Evolutionary conservation across 2,113 vertebrate species (phyloP).

Genomic region (Vireo altiloquus): DNA sequence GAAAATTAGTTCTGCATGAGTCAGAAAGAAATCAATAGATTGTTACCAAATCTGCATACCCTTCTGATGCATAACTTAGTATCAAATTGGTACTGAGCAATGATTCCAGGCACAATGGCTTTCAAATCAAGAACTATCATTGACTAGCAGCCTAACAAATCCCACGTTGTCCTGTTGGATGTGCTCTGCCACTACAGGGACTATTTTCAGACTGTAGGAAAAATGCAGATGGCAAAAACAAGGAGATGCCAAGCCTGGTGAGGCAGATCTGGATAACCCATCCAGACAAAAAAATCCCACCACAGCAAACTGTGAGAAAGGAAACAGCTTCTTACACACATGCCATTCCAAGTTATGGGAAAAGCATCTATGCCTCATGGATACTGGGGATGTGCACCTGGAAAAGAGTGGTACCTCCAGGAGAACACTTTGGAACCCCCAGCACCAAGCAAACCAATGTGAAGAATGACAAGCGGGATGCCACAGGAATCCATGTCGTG

Average conservation of each 20-base stretch:
- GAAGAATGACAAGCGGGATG: not conserved
- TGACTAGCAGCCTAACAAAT: not conserved
- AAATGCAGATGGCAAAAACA: not conserved
- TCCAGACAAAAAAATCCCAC: not conserved
- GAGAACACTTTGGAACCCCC: not conserved
- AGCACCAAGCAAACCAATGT: accelerated
- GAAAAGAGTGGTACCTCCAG: not conserved
- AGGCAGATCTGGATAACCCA: not conserved
- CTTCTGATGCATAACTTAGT: not conserved
- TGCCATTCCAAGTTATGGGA: not conserved
- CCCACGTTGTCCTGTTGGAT: not conserved
- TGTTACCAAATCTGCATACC: not conserved
- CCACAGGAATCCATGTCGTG: not conserved
- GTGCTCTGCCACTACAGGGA: not conserved
- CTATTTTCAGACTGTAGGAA: not conserved
- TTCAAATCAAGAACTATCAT: not conserved
- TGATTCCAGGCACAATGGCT: not conserved
- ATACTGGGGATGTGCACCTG: not conserved
- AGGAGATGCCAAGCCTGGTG: not conserved
- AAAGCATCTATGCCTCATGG: not conserved
- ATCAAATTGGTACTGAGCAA: not conserved
- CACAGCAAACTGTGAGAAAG: not conserved
- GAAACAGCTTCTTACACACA: not conserved
- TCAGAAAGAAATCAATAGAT: not conserved
- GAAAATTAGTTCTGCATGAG: conserved; percentile 12